Evolutionary conservation across 2,888 invertebrate species (phyloP), one percentile per base, ranked within the genome.

Genomic region (Miltochrista miniata): DNA sequence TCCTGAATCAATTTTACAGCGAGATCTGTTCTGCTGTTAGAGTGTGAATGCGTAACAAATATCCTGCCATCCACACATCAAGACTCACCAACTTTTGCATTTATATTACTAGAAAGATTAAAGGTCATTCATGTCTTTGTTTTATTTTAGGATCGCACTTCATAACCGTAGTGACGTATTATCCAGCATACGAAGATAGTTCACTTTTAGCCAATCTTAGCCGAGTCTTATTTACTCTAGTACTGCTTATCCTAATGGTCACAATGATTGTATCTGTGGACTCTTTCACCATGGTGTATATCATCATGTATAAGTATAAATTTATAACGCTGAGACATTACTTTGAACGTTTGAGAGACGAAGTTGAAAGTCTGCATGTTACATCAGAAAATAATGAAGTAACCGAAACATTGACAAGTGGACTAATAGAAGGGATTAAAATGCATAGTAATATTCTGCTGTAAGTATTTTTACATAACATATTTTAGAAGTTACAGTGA

Each of bases 301-400:
- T 91, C 11, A 86, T 90, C 8, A 83, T 87, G 67, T 85, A 79
- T 49, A 88, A 88, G 54, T 88, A 88, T 53, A 91, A 91, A 60
- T 83, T 89, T 36, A 83, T 88, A n/a, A 83, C 87, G 0, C 52
- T 91, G 31, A 75, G 79, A 53, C 60, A 76, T 35, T 90, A 88
- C 57, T 88, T 90, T 15, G 83, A 84, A 54, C 72, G 69, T 7
- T 55, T 90, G 37, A 70, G 72, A 44, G 57, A 64, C 1, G 78
- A 86, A 30, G 79, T 83, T 48, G 68, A 75, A 40, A 64, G 46
- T 36, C 64, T 80, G n/a, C 72, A 71, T 37, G 45, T 62, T 11
- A 39, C 51, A 10, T 76, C 76, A 13, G 59, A 80, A 41, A 37
- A 58, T 11, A 64, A 61, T 36, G 43, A 59, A 14, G 87, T 86